phyloP scores from a whole-genome alignment of 2,888 invertebrate species.

The Drosophila siamana region DNA sequence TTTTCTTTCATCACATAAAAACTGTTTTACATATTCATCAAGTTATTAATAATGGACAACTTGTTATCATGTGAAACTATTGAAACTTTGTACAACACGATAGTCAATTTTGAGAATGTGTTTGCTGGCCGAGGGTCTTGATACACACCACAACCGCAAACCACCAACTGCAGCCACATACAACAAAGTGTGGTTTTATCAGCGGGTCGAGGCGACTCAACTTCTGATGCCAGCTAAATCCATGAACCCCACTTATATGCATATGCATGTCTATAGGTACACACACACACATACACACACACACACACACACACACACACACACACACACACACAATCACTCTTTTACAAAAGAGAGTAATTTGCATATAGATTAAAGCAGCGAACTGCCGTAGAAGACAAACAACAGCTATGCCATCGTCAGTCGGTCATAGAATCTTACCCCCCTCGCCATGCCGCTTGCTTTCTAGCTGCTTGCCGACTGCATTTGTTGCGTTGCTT shows the following conservation, averaged over 20 bases:
- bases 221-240: conserved; percentile 32
- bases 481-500: conserved; percentile 17
- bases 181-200: conserved; percentile 47
- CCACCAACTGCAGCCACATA: conserved; percentile 3
- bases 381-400: conserved; percentile 51
- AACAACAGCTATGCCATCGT: conserved; percentile 40
- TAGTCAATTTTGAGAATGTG: conserved; percentile 5
- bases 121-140: conserved; percentile 16
- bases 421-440: conserved; percentile 51
- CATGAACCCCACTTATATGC: conserved; percentile 23
- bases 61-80: neutral
- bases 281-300: conserved; percentile 1
- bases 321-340: conserved; percentile 12
- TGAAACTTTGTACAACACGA: neutral
- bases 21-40: neutral
- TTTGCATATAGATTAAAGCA: conserved; percentile 68
- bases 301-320: neutral
- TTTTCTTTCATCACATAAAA: too few species aligned
- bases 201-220: conserved; percentile 26
- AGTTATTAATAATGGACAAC: neutral
- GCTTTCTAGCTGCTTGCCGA: conserved; percentile 27
- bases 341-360: conserved; percentile 29
- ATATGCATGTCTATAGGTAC: conserved; percentile 14
- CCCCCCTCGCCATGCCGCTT: neutral
- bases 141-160: neutral